Conservation (phyloP, 2,113 vertebrate genomes). For the Aix galericulata region DNA sequence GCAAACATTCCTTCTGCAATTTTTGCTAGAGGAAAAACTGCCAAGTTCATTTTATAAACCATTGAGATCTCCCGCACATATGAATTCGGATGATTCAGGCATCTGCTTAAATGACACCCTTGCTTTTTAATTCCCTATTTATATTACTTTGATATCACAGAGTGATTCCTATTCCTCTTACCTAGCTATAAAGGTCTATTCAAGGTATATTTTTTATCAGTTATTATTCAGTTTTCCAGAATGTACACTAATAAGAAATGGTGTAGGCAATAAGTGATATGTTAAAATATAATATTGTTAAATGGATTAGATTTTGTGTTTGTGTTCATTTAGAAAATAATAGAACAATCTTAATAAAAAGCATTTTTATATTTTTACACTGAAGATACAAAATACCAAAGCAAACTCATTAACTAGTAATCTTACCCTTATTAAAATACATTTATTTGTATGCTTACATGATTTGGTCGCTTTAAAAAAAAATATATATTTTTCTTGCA, state of each 20-base stretch:
- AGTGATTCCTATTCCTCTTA: slow-evolving; percentile 54
- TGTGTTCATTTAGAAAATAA: slow-evolving; percentile 84
- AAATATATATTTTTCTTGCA: slow-evolving; percentile 79
- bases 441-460: slow-evolving; percentile 86
- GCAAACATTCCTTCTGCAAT: background rate
- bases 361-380: slow-evolving; percentile 81
- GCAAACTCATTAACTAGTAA: slow-evolving; percentile 88
- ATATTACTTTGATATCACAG: slow-evolving; percentile 20
- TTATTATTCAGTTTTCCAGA: slow-evolving; percentile 70
- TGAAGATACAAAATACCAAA: slow-evolving; percentile 84
- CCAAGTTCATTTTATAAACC: slow-evolving; percentile 12
- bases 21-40: background rate
- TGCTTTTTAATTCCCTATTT: slow-evolving; percentile 54
- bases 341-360: slow-evolving; percentile 84
- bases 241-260: slow-evolving; percentile 70
- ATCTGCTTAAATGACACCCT: slow-evolving; percentile 19
- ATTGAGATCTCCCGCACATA: background rate
- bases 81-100: background rate
- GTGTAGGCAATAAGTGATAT: slow-evolving; percentile 70
- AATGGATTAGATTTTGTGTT: slow-evolving; percentile 77
- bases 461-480: slow-evolving; percentile 80
- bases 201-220: slow-evolving; percentile 30
- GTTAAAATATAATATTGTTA: slow-evolving; percentile 78
- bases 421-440: slow-evolving; percentile 88
- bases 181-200: slow-evolving; percentile 59